A percentile compares a stretch with the other conserved stretches of the same genome.
These are phyloP conservation scores for Limnephilus lunatus DNA, from an alignment of 2,888 invertebrate genomes.

Conservation along the genomic window DNA sequence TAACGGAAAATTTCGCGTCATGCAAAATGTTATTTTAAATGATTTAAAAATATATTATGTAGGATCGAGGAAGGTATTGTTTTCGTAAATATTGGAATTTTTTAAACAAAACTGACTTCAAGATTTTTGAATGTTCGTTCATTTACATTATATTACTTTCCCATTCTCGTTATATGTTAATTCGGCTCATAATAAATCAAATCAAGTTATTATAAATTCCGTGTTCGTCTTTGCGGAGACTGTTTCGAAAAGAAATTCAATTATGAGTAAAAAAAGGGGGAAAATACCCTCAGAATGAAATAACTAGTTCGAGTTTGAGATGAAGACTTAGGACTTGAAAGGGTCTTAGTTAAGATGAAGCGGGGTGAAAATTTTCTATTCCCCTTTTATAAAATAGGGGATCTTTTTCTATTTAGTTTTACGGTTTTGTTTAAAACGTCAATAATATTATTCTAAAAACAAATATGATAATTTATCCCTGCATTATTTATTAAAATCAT, in stretches of 20 bases:
- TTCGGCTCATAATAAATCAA: conserved; percentile 14
- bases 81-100: not conserved
- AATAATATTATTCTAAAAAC: not conserved
- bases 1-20: too few species aligned
- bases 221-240: conserved; percentile 6
- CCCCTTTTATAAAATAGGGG: not conserved
- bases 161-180: not conserved
- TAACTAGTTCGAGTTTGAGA: conserved; percentile 52
- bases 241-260: conserved; percentile 63
- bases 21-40: too few species aligned
- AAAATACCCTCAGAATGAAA: conserved; percentile 49
- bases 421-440: not conserved
- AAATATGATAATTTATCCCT: not conserved
- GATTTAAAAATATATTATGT: too few species aligned
- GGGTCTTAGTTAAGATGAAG: conserved; percentile 47
- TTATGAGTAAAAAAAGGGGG: conserved; percentile 53
- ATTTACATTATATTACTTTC: conserved; percentile 2
- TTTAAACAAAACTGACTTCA: not conserved
- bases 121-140: not conserved
- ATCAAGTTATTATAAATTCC: conserved; percentile 30
- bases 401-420: not conserved
- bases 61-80: too few species aligned
- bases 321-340: conserved; percentile 63
- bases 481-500: not conserved
- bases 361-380: conserved; percentile 16